phyloP scores from a whole-genome alignment of 2,797 vertebrate genomes.

The Varecia variegata region DNA sequence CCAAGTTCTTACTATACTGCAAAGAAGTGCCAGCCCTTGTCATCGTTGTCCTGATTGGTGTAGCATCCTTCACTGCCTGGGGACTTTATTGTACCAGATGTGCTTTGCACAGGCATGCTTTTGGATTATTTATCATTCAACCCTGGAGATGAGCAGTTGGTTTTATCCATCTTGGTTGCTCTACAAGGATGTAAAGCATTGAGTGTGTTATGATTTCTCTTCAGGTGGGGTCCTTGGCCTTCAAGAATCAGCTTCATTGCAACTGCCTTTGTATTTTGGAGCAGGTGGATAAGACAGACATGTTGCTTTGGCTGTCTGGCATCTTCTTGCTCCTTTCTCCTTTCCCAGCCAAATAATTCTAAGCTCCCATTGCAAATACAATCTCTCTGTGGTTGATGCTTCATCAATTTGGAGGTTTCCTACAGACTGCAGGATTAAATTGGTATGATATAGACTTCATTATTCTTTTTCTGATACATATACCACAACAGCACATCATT shows the following conservation, averaged over 20 bases:
- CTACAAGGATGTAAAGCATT: neutral
- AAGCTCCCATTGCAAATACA: neutral
- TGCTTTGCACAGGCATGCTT: neutral
- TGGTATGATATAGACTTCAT: neutral
- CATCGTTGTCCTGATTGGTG: no score
- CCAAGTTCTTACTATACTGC: neutral
- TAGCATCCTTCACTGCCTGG: neutral
- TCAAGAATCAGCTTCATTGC: neutral
- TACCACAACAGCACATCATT: neutral
- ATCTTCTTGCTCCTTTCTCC: neutral
- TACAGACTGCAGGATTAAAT: slow-evolving; percentile 22
- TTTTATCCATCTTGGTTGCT: neutral
- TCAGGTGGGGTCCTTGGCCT: neutral
- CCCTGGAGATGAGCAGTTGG: neutral
- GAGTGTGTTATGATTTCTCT: neutral
- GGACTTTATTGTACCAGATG: neutral
- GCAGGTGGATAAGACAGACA: neutral
- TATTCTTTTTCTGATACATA: neutral
- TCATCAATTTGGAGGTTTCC: neutral
- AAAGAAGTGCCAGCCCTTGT: neutral
- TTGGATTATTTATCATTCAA: neutral
- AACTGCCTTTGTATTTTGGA: neutral
- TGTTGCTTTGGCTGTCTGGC: neutral
- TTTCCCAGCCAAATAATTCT: neutral
- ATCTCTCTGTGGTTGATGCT: neutral